A percentile compares a stretch with the other conserved stretches of the same genome.
Conservation (phyloP, 2,888 invertebrate genomes). For the Seladonia tumulorum region DNA sequence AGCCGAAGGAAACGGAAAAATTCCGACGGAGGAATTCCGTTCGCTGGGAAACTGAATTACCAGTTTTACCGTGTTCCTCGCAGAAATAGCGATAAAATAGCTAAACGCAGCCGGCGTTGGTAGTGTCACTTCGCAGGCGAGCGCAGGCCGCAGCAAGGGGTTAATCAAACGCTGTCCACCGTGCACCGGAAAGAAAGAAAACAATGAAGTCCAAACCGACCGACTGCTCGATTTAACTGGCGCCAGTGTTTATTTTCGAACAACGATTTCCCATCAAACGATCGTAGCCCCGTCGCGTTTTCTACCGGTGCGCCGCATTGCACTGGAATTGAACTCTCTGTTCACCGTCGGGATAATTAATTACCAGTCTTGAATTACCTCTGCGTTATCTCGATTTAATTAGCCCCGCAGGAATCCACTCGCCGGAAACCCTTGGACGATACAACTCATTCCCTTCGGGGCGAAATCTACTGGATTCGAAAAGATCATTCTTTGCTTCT, state of each 20-base stretch:
- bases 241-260: slow-evolving; percentile 40
- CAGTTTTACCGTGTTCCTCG: neutral
- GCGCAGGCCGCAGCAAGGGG: slow-evolving; percentile 16
- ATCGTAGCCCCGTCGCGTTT: neutral
- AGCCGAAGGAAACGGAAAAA: neutral
- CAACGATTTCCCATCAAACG: slow-evolving; percentile 9
- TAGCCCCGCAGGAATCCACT: neutral
- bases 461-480: neutral
- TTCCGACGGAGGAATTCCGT: neutral
- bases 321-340: neutral
- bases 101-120: slow-evolving; percentile 5
- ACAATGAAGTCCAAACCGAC: slow-evolving; percentile 31
- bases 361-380: neutral
- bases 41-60: neutral
- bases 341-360: neutral
- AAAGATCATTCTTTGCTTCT: too few relatives aligned
- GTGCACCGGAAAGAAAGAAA: slow-evolving; percentile 23
- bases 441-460: slow-evolving; percentile 10
- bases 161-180: slow-evolving; percentile 34
- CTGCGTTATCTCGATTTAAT: neutral
- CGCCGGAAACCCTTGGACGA: neutral
- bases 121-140: slow-evolving; percentile 1
- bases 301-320: neutral
- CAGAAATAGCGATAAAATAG: neutral
- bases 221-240: slow-evolving; percentile 27